Evolutionary conservation across 2,797 vertebrate genomes (phyloP).

Genomic region (Phrynocephalus guinanensis): DNA sequence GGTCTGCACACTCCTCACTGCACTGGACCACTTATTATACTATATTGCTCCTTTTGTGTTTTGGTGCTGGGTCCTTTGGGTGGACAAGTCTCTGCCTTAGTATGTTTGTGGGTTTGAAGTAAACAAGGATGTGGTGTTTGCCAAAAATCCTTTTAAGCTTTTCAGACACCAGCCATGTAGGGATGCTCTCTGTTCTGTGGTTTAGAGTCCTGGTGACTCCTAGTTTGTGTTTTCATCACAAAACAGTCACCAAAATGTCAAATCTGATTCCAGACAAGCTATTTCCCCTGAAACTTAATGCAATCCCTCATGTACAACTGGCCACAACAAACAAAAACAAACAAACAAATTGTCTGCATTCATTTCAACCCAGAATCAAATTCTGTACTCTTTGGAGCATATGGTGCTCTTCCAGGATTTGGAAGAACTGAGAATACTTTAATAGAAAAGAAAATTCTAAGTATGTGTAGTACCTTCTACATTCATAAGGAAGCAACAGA

Average conservation of each 20-base stretch:
- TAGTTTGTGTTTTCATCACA: too few relatives aligned
- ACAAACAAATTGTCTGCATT: neutral
- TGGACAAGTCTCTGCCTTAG: too few relatives aligned
- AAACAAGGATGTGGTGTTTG: too few relatives aligned
- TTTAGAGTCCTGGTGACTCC: too few relatives aligned
- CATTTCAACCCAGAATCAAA: too few relatives aligned
- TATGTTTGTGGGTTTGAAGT: too few relatives aligned
- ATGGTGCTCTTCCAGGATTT: neutral
- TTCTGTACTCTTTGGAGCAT: neutral
- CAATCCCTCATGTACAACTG: neutral
- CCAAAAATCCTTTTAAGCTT: too few relatives aligned
- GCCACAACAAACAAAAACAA: neutral
- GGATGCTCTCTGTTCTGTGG: too few relatives aligned
- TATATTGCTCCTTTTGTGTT: neutral
- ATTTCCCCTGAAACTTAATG: neutral
- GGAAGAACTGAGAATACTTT: neutral
- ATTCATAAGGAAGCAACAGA: neutral
- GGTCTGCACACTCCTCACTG: too few relatives aligned
- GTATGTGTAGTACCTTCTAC: neutral
- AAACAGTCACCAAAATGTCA: neutral
- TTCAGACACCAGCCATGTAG: too few relatives aligned
- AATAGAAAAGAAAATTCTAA: neutral
- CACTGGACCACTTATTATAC: too few relatives aligned
- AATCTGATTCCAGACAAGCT: neutral
- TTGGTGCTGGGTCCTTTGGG: too few relatives aligned